Evolutionary conservation across 2,888 invertebrate genomes (phyloP), one percentile per base, ranked within the genome.

Genomic region (Cerastis leucographa): DNA sequence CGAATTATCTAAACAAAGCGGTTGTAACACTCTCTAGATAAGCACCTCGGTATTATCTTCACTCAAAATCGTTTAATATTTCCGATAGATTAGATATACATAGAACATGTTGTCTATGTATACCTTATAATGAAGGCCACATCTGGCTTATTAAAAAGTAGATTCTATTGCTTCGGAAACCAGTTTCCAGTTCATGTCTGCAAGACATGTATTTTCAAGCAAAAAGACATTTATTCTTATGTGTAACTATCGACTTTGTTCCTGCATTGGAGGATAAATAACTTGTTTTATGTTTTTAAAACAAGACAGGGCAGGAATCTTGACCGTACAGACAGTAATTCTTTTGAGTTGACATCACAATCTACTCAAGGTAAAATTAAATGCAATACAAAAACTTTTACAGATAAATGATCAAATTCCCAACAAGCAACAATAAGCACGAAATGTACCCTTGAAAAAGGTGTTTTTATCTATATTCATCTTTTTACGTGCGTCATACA

Each of bases 31-130:
- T 59, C 46, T 71, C 49, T 59, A 46, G 42, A 54, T 78, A 78
- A 64, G 56, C 69, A 54, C 40, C 59, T 62, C 56, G 44, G 35
- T 54, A 29, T 74, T 78, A 83, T 74, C 74, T 73, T 78, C 35
- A 65, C 51, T 65, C 56, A 49, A 71, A 71, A 65, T 65, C 62
- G 29, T 61, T 78, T 68, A 75, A 76, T 68, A 59, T 80, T 73
- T 80, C 80, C 80, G 67, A 73, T 67, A 22, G 70, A 73, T 80
- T 64, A 78, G 22, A 54, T 49, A 3, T 40, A 40, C 5, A 29
- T 62, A 68, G 19, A 80, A 64, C 44, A 22, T 25, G 62, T 44
- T 71, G 54, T 73, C 73, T 56, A 54, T 22, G 54, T n/a, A n/a
- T n/a, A n/a, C n/a, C n/a, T n/a, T n/a, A 35, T 35, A 35, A 35